Conservation (phyloP, 2,113 vertebrate species). For the Lonchura striata region DNA sequence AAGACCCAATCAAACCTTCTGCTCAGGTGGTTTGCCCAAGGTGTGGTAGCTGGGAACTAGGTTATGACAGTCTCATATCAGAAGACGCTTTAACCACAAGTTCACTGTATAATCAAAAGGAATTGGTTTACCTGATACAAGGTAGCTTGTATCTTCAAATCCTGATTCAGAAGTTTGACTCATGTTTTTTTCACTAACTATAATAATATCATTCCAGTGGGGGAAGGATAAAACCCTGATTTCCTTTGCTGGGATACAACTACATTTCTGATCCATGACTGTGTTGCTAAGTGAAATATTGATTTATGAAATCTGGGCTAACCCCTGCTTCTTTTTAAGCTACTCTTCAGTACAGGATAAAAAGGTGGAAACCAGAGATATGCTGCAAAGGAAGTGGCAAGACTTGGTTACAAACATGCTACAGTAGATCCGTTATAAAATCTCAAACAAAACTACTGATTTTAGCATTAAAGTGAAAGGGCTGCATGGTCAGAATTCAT, state of each 20-base stretch:
- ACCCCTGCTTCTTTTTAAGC: slow-evolving; percentile 32
- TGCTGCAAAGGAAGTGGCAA: background rate
- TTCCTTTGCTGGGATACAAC: slow-evolving; percentile 41
- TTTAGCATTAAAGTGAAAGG: background rate
- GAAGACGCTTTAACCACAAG: slow-evolving; percentile 40
- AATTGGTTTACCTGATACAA: slow-evolving; percentile 30
- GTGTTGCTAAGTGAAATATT: slow-evolving; percentile 55
- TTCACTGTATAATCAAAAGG: slow-evolving; percentile 51
- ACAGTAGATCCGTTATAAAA: background rate
- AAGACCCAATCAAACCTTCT: background rate
- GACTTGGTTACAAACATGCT: background rate
- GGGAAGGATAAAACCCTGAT: slow-evolving; percentile 33
- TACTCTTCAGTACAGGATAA: slow-evolving; percentile 27
- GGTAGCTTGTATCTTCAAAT: slow-evolving; percentile 51
- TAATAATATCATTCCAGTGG: background rate
- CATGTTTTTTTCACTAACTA: background rate
- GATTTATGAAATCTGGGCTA: slow-evolving; percentile 62
- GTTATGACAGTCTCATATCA: slow-evolving; percentile 2
- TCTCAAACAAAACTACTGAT: background rate
- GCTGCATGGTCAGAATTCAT: background rate
- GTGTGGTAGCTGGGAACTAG: background rate
- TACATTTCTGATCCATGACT: slow-evolving; percentile 41
- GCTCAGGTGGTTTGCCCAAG: background rate
- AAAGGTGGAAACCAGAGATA: slow-evolving; percentile 36
- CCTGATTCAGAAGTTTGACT: slow-evolving; percentile 35